These are phyloP conservation scores for Trichosurus vulpecula DNA, from an alignment of 2,797 vertebrate genomes.

Conservation along the genomic window DNA sequence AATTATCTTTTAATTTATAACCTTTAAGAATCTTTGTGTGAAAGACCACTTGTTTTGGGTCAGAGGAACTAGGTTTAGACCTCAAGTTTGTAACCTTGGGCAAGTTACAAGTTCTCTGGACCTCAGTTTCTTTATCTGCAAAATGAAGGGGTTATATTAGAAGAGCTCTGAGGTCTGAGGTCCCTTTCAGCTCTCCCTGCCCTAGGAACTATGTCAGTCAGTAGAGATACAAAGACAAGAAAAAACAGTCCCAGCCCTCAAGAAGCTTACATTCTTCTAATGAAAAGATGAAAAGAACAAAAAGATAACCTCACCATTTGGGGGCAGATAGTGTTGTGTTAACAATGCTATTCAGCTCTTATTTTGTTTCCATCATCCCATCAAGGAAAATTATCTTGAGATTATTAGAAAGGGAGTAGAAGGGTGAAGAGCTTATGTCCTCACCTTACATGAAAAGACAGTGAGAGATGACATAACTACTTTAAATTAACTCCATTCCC, in stretches of 20 bases:
- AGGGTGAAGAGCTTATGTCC: neutral
- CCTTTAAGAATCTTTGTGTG: neutral
- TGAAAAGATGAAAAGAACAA: neutral
- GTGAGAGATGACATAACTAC: neutral
- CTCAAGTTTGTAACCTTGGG: conserved; percentile 9
- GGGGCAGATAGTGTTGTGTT: neutral
- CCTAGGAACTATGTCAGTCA: neutral
- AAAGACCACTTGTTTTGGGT: neutral
- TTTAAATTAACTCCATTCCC: neutral
- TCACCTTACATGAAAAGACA: neutral
- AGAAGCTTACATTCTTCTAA: neutral
- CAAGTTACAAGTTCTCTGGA: neutral
- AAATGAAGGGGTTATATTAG: neutral
- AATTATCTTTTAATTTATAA: too few relatives aligned
- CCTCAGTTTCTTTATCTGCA: neutral
- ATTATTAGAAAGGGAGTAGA: neutral
- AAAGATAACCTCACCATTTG: neutral
- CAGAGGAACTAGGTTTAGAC: neutral
- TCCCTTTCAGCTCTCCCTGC: neutral
- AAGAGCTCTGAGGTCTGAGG: neutral
- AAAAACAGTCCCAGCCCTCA: neutral
- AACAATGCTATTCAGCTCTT: neutral
- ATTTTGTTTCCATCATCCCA: neutral
- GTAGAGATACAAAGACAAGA: neutral
- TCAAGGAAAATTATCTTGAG: neutral